phyloP scores from a whole-genome alignment of 2,888 invertebrate genomes.

The Acrobasis repandana region DNA sequence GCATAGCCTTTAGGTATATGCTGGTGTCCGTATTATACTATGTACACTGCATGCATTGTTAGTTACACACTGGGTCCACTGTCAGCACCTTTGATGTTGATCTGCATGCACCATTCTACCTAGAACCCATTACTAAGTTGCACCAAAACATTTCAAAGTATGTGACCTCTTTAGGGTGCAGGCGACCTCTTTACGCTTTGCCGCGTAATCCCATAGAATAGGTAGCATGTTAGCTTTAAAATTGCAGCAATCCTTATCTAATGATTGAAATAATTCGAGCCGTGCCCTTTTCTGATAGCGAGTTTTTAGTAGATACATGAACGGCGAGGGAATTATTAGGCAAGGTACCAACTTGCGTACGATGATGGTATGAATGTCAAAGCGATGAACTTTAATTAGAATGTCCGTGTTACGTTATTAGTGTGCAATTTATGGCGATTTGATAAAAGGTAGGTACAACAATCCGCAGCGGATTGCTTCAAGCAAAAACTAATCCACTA shows the following conservation, averaged over 20 bases:
- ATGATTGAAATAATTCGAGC: slow-evolving; percentile 64
- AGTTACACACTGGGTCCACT: slow-evolving; percentile 80
- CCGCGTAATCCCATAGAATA: slow-evolving; percentile 59
- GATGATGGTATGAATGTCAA: slow-evolving; percentile 82
- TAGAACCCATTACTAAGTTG: slow-evolving; percentile 81
- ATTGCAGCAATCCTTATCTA: slow-evolving; percentile 73
- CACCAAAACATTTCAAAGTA: slow-evolving; percentile 72
- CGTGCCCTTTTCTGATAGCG: slow-evolving; percentile 79
- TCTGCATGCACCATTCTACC: slow-evolving; percentile 81
- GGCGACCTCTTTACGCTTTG: slow-evolving; percentile 58
- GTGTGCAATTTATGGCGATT: slow-evolving; percentile 74
- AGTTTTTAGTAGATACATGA: slow-evolving; percentile 69
- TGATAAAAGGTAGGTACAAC: slow-evolving; percentile 56
- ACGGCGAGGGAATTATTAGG: slow-evolving; percentile 71
- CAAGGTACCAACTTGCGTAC: slow-evolving; percentile 72
- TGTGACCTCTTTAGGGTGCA: slow-evolving; percentile 55
- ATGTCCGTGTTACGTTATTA: slow-evolving; percentile 81
- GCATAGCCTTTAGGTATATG: slow-evolving; percentile 69
- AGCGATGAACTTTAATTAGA: slow-evolving; percentile 82
- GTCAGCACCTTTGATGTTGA: slow-evolving; percentile 72
- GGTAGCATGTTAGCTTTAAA: slow-evolving; percentile 74
- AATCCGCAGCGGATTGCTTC: slow-evolving; percentile 63
- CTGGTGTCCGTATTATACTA: slow-evolving; percentile 72
- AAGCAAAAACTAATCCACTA: slow-evolving; percentile 72
- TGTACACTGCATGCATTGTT: slow-evolving; percentile 83